Percentiles rank a stretch among this genome's conserved stretches.
phyloP scores from a whole-genome alignment of 2,888 invertebrate species.

The Dicyrtomina minuta region DNA sequence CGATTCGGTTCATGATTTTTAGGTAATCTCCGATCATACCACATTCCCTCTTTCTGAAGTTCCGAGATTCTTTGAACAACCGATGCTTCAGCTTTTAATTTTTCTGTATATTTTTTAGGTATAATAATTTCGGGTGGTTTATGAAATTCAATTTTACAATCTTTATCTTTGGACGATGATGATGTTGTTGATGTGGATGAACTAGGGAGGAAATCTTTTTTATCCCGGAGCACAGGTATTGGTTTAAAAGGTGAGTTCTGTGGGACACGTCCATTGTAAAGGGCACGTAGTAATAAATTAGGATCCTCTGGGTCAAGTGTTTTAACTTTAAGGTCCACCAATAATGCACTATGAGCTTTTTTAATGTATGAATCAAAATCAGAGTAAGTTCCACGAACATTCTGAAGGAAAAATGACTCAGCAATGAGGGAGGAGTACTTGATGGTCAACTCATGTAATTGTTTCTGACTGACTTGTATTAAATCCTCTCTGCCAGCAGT shows the following conservation, averaged over 20 bases:
- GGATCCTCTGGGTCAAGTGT: constrained; percentile 31
- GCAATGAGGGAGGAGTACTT: constrained; percentile 16
- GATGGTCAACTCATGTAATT: constrained; percentile 13
- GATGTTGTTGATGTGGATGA: background rate
- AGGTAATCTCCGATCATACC: constrained; percentile 68
- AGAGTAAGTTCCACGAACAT: constrained; percentile 13
- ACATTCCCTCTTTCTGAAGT: constrained; percentile 89
- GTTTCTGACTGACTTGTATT: background rate
- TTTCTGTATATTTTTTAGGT: constrained; percentile 47
- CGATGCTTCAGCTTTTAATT: constrained; percentile 71
- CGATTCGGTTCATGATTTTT: constrained; percentile 43
- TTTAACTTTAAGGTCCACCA: constrained; percentile 28
- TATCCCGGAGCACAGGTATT: background rate
- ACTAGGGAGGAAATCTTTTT: background rate
- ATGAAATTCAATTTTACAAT: background rate
- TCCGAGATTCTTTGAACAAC: constrained; percentile 90
- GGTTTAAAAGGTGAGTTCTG: constrained; percentile 30
- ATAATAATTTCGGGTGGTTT: background rate
- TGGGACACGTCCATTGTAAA: constrained; percentile 31
- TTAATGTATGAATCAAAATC: constrained; percentile 27
- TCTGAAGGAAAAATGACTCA: constrained; percentile 28
- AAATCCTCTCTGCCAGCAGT: background rate
- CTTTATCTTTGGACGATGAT: background rate
- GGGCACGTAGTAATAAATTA: constrained; percentile 23
- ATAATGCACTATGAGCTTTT: constrained; percentile 33